phyloP scores from a whole-genome alignment of 2,888 invertebrate species.

The Amphipyra berbera region DNA sequence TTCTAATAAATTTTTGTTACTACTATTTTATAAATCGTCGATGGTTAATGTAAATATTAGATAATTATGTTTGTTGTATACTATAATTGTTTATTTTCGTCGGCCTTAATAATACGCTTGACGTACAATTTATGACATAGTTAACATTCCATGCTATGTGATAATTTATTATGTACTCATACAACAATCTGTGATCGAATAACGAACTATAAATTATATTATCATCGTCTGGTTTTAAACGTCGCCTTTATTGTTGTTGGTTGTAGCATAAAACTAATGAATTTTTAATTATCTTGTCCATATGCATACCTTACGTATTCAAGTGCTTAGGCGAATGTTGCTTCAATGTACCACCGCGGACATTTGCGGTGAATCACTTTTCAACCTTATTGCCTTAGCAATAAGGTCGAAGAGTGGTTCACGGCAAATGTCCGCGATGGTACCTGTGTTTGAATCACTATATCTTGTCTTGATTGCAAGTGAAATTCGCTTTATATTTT shows the following conservation, averaged over 20 bases:
- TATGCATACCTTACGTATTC: too few relatives aligned
- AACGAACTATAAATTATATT: slow-evolving; percentile 1
- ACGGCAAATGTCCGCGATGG: too few relatives aligned
- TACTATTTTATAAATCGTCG: neutral
- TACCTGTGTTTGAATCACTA: too few relatives aligned
- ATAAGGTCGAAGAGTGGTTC: too few relatives aligned
- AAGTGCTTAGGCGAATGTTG: too few relatives aligned
- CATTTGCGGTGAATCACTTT: too few relatives aligned
- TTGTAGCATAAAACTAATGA: neutral
- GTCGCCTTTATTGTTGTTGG: neutral
- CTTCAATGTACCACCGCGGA: too few relatives aligned
- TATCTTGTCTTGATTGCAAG: too few relatives aligned
- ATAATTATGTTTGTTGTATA: neutral
- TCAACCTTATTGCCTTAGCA: too few relatives aligned
- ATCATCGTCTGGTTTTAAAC: neutral
- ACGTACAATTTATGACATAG: slow-evolving; percentile 31
- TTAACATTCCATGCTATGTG: slow-evolving; percentile 51
- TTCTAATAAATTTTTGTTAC: neutral
- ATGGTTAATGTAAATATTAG: neutral
- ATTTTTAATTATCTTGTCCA: too few relatives aligned
- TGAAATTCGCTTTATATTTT: too few relatives aligned
- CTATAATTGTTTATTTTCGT: neutral
- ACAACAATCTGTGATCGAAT: slow-evolving; percentile 36
- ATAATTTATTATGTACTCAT: slow-evolving; percentile 32
- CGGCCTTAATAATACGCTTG: slow-evolving; percentile 26